Evolutionary conservation across 1,140 invertebrate species (phyloP), one percentile per base, ranked within the genome.

Genomic region (Mylabris phalerata): DNA sequence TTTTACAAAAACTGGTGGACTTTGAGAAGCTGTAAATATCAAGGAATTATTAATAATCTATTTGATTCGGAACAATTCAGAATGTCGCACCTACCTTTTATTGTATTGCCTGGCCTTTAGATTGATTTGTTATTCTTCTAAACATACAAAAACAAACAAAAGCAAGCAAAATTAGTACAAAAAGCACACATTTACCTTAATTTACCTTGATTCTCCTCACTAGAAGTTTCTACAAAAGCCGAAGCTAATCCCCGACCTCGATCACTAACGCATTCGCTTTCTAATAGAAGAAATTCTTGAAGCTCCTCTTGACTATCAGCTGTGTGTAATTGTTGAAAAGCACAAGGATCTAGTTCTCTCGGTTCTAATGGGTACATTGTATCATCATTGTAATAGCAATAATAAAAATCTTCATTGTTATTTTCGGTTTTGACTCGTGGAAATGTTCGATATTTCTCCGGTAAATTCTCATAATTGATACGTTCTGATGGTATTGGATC

Each of bases 1-100:
- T 77, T 86, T 81, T 50, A 90, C 84, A 76, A 94, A 89, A 61
- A 84, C 85, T 63, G 91, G 90, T 62, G 87, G 78, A 64, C 85
- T 79, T 78, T 90, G 87, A 68, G 84, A 82, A 69, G 85, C 90
- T 92, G 75, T 55, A 82, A 64, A 44, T 32, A 7, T 32, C 55
- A 19, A 27, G 47, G 51, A 24, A 44, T 48, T 48, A 32, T 32
- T 32, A 32, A 32, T 32, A 4, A 32, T 19, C 32, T 32, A 7
- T 7, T 32, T 32, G 0, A 32, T 5, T 5, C 4, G 7, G 7
- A 32, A 7, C 32, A 7, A 32, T 3, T 32, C 19, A 19, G 1
- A 19, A 19, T 19, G 19, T 19, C 7, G 4, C 32, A 32, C 24
- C n/a, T 54, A 39, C 44, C 24, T 54, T 4, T 1, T 5, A 32